These are phyloP conservation scores for Ricordea florida DNA, from an alignment of 92 coral and sea anemone genomes.

Conservation along the genomic window DNA sequence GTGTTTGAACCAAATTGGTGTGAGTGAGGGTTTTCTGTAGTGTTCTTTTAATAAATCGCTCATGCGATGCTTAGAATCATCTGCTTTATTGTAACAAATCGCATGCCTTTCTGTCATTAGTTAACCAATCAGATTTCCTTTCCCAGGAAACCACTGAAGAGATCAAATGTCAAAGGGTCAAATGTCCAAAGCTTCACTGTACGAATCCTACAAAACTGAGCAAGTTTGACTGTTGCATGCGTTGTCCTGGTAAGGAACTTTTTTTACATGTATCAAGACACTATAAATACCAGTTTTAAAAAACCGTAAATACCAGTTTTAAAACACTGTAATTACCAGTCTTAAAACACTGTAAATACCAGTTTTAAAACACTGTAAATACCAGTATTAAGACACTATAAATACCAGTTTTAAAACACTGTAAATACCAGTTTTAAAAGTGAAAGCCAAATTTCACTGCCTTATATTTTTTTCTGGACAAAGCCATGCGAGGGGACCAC, in stretches of 20 bases:
- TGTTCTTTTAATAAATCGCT: too few relatives aligned
- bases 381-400: neutral
- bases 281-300: neutral
- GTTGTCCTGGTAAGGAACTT: constrained; percentile 67
- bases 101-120: neutral
- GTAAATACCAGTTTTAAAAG: neutral
- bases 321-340: neutral
- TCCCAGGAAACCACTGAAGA: constrained; percentile 57
- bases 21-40: too few relatives aligned
- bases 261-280: neutral
- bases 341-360: neutral
- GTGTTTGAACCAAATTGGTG: too few relatives aligned
- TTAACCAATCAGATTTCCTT: neutral
- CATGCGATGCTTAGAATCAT: too few relatives aligned
- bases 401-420: neutral
- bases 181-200: constrained; percentile 77
- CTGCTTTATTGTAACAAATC: too few relatives aligned
- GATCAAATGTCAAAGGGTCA: constrained; percentile 67
- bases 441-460: too few relatives aligned
- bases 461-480: too few relatives aligned
- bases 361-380: neutral
- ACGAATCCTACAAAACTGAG: constrained; percentile 57
- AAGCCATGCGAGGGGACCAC: too few relatives aligned
- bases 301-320: neutral
- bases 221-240: constrained; percentile 75